These are phyloP conservation scores for Zoroaster sp. DNA, from an alignment of 53 echinoderm and acorn worm genomes.

Conservation along the genomic window DNA sequence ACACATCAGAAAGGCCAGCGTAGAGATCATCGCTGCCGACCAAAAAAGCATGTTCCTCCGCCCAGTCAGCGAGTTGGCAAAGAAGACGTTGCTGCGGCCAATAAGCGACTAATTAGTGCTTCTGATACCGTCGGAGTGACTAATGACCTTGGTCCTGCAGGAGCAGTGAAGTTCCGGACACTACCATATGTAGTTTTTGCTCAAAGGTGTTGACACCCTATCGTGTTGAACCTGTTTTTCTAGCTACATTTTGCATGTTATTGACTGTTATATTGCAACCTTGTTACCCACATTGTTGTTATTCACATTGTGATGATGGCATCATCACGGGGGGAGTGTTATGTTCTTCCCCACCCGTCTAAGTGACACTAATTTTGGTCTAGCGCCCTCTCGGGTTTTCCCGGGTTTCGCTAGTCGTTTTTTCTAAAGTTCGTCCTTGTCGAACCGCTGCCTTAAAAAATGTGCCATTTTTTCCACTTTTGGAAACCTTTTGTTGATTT, in stretches of 20 bases:
- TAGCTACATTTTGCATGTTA: not conserved
- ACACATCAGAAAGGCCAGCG: conserved; percentile 49
- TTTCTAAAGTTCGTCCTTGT: no score
- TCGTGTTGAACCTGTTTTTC: not conserved
- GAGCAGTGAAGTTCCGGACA: not conserved
- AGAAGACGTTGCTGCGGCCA: conserved; percentile 67
- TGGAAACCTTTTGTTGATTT: no score
- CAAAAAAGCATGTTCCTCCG: not conserved
- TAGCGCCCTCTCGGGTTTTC: no score
- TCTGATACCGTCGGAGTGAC: conserved; percentile 35
- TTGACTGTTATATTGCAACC: not conserved
- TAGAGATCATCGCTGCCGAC: conserved; percentile 44
- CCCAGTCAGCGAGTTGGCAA: conserved; percentile 29
- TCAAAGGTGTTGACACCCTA: not conserved
- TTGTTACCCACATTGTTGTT: no score
- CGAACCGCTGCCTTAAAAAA: no score
- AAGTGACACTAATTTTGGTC: no score
- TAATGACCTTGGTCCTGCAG: not conserved
- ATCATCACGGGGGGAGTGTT: conserved; percentile 37
- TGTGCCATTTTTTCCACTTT: no score
- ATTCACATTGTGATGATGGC: conserved; percentile 18
- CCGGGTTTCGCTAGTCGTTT: no score
- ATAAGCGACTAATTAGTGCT: conserved; percentile 60
- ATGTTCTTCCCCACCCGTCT: no score
- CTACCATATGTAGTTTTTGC: not conserved